A percentile compares a stretch with the other conserved stretches of the same genome.
phyloP scores from a whole-genome alignment of 2,797 vertebrate genomes.

The Lithobates sylvaticus region DNA sequence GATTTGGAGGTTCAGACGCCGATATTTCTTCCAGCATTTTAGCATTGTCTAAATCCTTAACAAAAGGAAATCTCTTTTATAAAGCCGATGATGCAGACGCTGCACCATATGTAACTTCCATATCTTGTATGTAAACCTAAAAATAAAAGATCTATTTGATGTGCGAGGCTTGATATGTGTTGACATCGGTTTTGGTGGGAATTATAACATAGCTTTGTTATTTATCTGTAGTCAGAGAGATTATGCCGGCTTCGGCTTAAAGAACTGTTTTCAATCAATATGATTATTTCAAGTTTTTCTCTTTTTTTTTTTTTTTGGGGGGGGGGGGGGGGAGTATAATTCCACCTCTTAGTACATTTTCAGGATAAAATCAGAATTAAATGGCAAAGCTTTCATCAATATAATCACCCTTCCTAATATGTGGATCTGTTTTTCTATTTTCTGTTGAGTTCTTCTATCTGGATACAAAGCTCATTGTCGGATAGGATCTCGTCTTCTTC shows the following conservation, averaged over 20 bases:
- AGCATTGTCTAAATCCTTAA: slow-evolving; percentile 69
- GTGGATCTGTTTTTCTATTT: too few species aligned
- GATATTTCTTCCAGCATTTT: slow-evolving; percentile 70
- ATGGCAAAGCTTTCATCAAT: too few species aligned
- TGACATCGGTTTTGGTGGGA: not conserved
- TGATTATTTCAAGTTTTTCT: too few species aligned
- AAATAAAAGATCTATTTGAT: slow-evolving; percentile 6
- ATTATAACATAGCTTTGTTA: not conserved
- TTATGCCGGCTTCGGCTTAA: not conserved
- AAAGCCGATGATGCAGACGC: slow-evolving; percentile 31
- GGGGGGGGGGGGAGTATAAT: too few species aligned
- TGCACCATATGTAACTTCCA: slow-evolving; percentile 3
- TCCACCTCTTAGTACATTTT: too few species aligned
- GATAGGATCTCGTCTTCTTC: too few species aligned
- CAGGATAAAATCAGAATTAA: too few species aligned
- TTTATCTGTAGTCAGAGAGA: not conserved
- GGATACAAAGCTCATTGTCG: too few species aligned
- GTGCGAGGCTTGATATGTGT: not conserved
- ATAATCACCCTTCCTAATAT: too few species aligned
- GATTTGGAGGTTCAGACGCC: slow-evolving; percentile 70
- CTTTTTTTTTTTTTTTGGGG: too few species aligned
- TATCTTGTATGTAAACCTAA: not conserved
- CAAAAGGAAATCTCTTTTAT: slow-evolving; percentile 65
- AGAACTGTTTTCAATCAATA: too few species aligned
- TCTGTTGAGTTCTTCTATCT: too few species aligned